Base-by-base conservation (phyloP, 2,113 vertebrate species). In the Nansenia antarctica region DNA sequence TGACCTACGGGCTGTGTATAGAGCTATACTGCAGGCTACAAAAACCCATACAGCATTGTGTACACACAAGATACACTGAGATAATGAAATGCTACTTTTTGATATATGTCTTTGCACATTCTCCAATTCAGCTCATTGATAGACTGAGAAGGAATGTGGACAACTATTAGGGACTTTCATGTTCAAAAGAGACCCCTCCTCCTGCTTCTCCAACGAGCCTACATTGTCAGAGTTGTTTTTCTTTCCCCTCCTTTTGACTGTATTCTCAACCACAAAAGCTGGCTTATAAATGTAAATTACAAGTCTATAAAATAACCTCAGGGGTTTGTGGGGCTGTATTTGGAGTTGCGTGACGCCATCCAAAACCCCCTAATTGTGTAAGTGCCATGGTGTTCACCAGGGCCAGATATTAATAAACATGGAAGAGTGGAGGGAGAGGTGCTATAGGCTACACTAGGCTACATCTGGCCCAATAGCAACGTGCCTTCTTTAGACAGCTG, bases 251-350 rank as follows among this genome's bases (percentile, higher is more conserved):
- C n/a, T n/a, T n/a, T 73, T 82, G 70, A 20, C 15, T n/a, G 45
- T 20, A 5, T 49, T 49, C 45, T 6, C n/a, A 49, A 49, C n/a
- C 45, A 22, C 3, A 2, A 49, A 15, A 42, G 39, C 11, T 62
- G 67, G 66, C 82, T 86, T 77, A 81, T 89, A 89, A 89, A 89
- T 83, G 82, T 85, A 81, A 83, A 87, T 90, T 74, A 84, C 83
- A 86, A 74, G 76, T 82, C 86, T 83, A 83, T 89, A 89, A 92
- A 89, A 58, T 53, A 78, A 80, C 76, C 76, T 77, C 69, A 24
- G 66, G 74, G 84, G 78, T 86, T 88, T 84, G 83, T 74, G 79
- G 68, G 76, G 57, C 76, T 74, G 60, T 76, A 86, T 87, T 78
- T 81, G 30, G 78, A 85, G 72, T 83, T 86, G 73, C 65, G 78